Evolutionary conservation across 2,888 invertebrate species (phyloP).

Genomic region (Diloba caeruleocephala): DNA sequence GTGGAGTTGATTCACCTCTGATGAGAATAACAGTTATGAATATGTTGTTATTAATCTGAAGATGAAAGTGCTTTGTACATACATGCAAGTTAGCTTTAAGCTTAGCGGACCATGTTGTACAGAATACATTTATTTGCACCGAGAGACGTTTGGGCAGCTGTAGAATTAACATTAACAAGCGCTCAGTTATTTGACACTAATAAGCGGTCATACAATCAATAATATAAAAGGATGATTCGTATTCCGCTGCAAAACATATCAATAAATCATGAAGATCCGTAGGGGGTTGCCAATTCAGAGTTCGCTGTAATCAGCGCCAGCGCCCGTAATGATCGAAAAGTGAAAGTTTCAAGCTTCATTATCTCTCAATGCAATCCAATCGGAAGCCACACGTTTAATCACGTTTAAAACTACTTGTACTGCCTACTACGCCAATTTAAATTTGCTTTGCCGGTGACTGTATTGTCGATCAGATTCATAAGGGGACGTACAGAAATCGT

Average conservation of each 20-base stretch:
- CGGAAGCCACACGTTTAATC: constrained; percentile 78
- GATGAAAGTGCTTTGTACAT: constrained; percentile 22
- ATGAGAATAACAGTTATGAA: constrained; percentile 53
- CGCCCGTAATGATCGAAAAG: constrained; percentile 80
- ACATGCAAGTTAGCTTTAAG: constrained; percentile 7
- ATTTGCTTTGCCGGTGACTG: constrained; percentile 45
- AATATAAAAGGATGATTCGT: constrained; percentile 48
- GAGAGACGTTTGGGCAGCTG: constrained; percentile 2
- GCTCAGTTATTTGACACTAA: constrained; percentile 47
- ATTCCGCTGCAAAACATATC: constrained; percentile 36
- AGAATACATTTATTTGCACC: constrained; percentile 10
- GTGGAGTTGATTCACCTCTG: constrained; percentile 73
- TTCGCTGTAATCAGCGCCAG: constrained; percentile 57
- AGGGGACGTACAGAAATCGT: constrained; percentile 46
- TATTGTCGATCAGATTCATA: constrained; percentile 33
- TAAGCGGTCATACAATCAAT: constrained; percentile 50
- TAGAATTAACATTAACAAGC: constrained; percentile 34
- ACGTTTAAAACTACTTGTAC: constrained; percentile 70
- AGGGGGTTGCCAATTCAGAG: constrained; percentile 61
- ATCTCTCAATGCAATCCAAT: constrained; percentile 73
- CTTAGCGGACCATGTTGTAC: constrained; percentile 1
- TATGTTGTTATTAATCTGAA: constrained; percentile 23
- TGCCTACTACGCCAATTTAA: constrained; percentile 59
- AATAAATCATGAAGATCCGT: constrained; percentile 55
- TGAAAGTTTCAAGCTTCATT: constrained; percentile 81